Evolutionary conservation across 1,140 invertebrate genomes (phyloP), one percentile per base, ranked within the genome.

Genomic region (Bathynomus jamesi): DNA sequence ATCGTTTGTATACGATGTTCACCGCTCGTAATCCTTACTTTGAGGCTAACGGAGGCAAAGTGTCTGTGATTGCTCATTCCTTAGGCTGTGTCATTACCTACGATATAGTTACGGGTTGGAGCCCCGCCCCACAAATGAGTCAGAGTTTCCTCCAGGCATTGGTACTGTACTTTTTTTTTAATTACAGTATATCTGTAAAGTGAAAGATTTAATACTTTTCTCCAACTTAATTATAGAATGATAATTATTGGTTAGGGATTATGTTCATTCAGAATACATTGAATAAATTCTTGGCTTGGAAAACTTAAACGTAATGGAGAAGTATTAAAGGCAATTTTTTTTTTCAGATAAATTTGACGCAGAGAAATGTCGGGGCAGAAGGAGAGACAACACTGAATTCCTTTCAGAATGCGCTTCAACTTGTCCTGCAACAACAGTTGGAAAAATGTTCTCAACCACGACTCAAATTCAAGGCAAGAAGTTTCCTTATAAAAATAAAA

Each of bases 31-130:
- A 92, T 82, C 90, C 90, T 2, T 83, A 85, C 78, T 87, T 87
- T 79, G 81, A 83, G 75, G 83, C 82, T 24, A 88, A 86, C 83
- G 85, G 87, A 74, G 89, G 89, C 27, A 89, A 89, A 80, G 87
- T 92, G 25, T 91, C 89, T 32, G 86, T 91, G 67, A 83, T 91
- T 46, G 90, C 89, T 29, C 91, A 92, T 83, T 92, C 90, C 2
- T 81, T 92, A n/a, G 90, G 90, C 67, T 89, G 88, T 82, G 90
- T 92, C 29, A 91, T 92, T 73, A 86, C 88, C 0, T 92, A 91
- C 80, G 90, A 92, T 79, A 90, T 92, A 75, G 84, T 92, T 30
- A 91, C 89, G 30, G 88, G 88, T 27, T 91, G 88, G 87, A 85
- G 85, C 69, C 85, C 84, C n/a, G 77, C 75, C 65, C 73, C 72